Base-by-base conservation (phyloP, 2,797 vertebrate species). In the Kryptolebias ocellatus region DNA sequence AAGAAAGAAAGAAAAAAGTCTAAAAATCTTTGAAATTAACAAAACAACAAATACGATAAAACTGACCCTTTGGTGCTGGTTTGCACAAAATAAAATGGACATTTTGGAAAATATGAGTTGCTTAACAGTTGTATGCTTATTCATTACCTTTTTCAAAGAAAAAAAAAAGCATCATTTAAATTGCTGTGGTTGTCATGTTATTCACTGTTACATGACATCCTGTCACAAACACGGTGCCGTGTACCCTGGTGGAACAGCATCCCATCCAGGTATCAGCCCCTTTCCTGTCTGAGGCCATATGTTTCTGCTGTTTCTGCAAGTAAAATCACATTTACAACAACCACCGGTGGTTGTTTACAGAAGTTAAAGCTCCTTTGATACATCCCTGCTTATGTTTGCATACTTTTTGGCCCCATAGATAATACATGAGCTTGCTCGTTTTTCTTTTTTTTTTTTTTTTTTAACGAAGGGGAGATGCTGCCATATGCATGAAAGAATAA, bases 271-370 rank as follows among this genome's bases (percentile, higher is more conserved):
- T 93, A 95, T 88, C 80, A 84, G 89, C 92, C 92, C 91, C 88
- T 81, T 94, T 92, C 92, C 93, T 93, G 95, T 95, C 94, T 94
- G 89, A 3, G 89, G 90, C 95, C 96, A 95, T 95, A 95, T 97
- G 96, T 94, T 96, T 94, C 93, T 91, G 92, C 94, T 95, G 92
- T 94, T 95, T 94, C 81, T 95, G 95, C 95, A 95, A 93, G 94
- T 93, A 94, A 95, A 95, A 95, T 92, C 93, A 90, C 94, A 92
- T 95, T 93, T 94, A 93, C 94, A 94, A 92, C 92, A 92, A 86
- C 83, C 78, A 75, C 87, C 89, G 86, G 87, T 89, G 84, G 92
- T 93, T 96, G 95, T 95, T 96, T 95, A 95, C 95, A 95, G 94
- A 95, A 93, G 94, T 94, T 94, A 91, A 91, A 92, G 92, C 93